Conservation (phyloP, 2,113 vertebrate species). For the Perccottus glenii region DNA sequence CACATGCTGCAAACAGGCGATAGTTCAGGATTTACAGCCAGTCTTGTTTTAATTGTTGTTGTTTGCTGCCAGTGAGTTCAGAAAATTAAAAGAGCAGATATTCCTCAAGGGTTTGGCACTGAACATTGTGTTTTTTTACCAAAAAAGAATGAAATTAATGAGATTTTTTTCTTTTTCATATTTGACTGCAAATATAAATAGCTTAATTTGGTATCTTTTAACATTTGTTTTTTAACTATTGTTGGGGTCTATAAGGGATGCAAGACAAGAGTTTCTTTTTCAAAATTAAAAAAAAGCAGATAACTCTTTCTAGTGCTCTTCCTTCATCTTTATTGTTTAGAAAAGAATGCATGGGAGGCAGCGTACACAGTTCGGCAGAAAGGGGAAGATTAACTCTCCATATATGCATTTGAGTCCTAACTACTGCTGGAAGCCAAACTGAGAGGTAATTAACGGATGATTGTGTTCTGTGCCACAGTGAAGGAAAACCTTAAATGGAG, state of each 20-base stretch:
- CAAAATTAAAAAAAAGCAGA: no score
- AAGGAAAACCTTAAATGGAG: neutral
- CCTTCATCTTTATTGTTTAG: neutral
- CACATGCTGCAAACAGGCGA: neutral
- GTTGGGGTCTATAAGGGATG: neutral
- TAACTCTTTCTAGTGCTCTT: neutral
- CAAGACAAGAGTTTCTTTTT: no score
- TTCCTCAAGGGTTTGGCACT: neutral
- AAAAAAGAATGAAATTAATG: neutral
- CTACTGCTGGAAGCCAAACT: neutral
- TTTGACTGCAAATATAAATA: neutral
- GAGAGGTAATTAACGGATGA: neutral
- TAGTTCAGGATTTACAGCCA: neutral
- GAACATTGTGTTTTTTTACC: neutral
- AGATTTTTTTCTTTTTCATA: neutral
- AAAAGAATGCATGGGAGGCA: slow-evolving; percentile 1
- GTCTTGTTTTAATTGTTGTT: neutral
- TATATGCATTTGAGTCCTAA: neutral
- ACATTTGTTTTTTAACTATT: neutral
- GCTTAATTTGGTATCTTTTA: neutral
- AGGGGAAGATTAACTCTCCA: neutral
- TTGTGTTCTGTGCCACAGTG: neutral
- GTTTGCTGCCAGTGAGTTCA: neutral
- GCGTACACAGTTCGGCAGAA: neutral
- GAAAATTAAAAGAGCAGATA: neutral